Base-by-base conservation (phyloP, 2,797 vertebrate genomes). In the Enteromius thamalakanensis region DNA sequence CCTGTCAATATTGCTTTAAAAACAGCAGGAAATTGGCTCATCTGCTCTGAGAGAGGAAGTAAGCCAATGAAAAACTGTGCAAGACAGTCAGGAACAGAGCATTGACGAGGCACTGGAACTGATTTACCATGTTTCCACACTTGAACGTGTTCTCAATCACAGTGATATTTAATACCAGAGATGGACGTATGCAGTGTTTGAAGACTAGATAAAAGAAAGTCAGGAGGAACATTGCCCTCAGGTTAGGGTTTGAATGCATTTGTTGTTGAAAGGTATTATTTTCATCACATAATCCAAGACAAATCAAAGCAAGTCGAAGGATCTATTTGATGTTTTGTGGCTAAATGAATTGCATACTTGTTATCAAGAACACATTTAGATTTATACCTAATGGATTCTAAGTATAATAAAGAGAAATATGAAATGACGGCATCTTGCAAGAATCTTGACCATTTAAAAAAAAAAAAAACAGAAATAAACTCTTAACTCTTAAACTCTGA, bases 1-100 rank as follows among this genome's bases (percentile, higher is more conserved):
- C 69, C 64, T 58, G 83, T 90, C 81, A 84, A 86, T 83, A 84
- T 71, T 21, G 51, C n/a, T 84, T 80, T 84, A 86, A 88, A 85
- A 67, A 67, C 8, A 49, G n/a, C 6, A 83, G 42, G 62, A 81
- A 82, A 82, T 82, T 51, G 70, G 72, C 21, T 85, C 62, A 82
- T 76, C 71, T 55, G 68, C 47, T 14, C 3, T 21, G n/a, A 51
- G 55, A 51, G 11, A 64, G 60, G 32, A 51, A 34, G 23, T 11
- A 11, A 49, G 55, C 67, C 49, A 70, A 78, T 37, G 14, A 72
- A 40, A 71, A 60, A 60, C 5, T 9, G 42, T 47, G n/a, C 26
- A 34, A 45, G 76, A 11, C 40, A 49, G 17, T 79, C 68, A 83
- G 55, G 21, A 60, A 81, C 64, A 55, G 75, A 70, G 85, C 42